Evolutionary conservation across 2,113 vertebrate genomes (phyloP).

Genomic region (Chascanopsetta lugubris): DNA sequence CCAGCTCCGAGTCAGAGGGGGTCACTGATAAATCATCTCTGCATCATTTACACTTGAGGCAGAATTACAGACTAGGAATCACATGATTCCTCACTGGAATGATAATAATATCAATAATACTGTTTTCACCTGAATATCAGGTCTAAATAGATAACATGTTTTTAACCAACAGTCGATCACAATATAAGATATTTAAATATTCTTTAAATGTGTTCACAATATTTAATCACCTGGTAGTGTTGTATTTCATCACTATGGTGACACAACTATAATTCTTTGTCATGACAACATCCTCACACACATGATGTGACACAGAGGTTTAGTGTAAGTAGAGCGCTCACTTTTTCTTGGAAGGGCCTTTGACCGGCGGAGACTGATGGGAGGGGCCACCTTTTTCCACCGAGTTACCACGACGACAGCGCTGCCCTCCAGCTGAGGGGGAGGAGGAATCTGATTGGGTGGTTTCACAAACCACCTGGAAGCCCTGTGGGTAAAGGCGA

Average conservation of each 20-base stretch:
- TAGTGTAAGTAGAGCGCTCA: slow-evolving; percentile 66
- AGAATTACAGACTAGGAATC: neutral
- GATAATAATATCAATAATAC: no score
- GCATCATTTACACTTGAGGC: neutral
- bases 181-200: no score
- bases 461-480: slow-evolving; percentile 93
- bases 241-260: no score
- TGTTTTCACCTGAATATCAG: no score
- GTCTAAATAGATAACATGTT: no score
- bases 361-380: slow-evolving; percentile 86
- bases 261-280: neutral
- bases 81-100: no score
- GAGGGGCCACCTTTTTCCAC: slow-evolving; percentile 91
- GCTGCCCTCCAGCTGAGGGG: slow-evolving; percentile 83
- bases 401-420: slow-evolving; percentile 93
- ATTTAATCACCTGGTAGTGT: no score
- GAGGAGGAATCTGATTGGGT: slow-evolving; percentile 85
- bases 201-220: no score
- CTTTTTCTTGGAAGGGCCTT: slow-evolving; percentile 89
- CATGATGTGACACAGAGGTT: neutral
- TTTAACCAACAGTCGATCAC: no score
- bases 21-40: slow-evolving; percentile 32
- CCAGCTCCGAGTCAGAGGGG: slow-evolving; percentile 29
- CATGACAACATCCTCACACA: neutral
- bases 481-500: slow-evolving; percentile 77